Base-by-base conservation (phyloP, 2,797 vertebrate genomes). In the Microcaecilia unicolor region DNA sequence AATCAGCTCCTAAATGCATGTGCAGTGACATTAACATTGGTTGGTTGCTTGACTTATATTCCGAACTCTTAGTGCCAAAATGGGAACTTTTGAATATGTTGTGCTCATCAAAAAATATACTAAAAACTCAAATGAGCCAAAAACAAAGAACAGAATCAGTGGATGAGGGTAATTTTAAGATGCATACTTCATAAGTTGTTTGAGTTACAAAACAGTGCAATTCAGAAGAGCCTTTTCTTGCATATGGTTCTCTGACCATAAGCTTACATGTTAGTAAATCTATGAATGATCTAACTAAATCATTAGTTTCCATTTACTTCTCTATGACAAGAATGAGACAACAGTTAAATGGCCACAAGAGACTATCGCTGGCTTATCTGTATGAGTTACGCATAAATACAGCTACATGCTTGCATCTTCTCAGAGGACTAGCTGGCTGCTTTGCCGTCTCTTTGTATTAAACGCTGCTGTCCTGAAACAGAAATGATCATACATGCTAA, bases 201-300 rank as follows among this genome's bases (percentile, higher is more conserved):
- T 20, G 18, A 36, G 35, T 66, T 47, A 64, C 54, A 45, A 53
- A 66, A 73, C 70, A 70, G 70, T 65, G 61, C 55, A 72, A 62
- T 70, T 73, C 48, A 53, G 74, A 70, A 64, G 67, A 65, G 70
- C 66, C 46, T 58, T 54, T 46, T 37, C 26, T 36, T 53, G 40
- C 28, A 28, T 26, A 16, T 65, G 62, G 57, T 48, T 25, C 41
- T 44, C 29, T 36, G 20, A 9, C 59, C 51, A 68, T 37, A 42
- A 16, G 13, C 26, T 23, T 29, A 3, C 9, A 10, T 21, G 41
- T 75, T 78, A 80, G 58, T 51, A 34, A 29, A 27, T 19, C 26
- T 17, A 4, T 57, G 36, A 51, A 44, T 6, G 48, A 20, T 18
- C 52, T 67, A 53, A 47, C 65, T 72, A 55, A 26, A 29, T 24